Base-by-base conservation (phyloP, 2,113 vertebrate genomes). In the Saimiri boliviensis region DNA sequence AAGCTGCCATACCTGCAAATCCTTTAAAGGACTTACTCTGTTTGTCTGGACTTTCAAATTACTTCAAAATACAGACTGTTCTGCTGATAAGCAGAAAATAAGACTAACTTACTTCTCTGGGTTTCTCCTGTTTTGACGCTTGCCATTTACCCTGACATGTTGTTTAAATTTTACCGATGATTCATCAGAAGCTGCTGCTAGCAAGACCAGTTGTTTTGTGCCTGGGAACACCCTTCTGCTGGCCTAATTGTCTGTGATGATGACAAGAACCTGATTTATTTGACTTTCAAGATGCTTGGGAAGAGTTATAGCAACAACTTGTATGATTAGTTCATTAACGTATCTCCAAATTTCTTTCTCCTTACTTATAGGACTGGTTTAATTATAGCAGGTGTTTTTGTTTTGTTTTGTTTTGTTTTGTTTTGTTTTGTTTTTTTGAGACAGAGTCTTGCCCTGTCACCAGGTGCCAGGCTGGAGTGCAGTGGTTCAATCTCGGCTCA, bases 1-100 rank as follows among this genome's bases (percentile, higher is more conserved):
- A 97, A 98, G 86, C 94, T 90, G 86, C 97, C 98, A 97, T 96
- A 97, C 91, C 96, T 97, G 95, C 82, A 97, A 89, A 96, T 98
- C 96, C 93, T 92, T 97, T 92, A 96, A 98, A 96, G 95, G 96
- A 97, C 97, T 98, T 97, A 96, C 89, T 97, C 91, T 95, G 84
- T 97, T 91, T 97, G 95, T 58, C 71, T 95, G 90, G 98, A 97
- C 94, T 98, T 98, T 98, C 86, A 70, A 97, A 96, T 82, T 25
- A 86, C 95, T 97, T 98, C 95, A 97, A 97, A 98, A 95, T 97
- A 77, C 68, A 95, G 71, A n/a, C 83, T 97, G 96, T 86, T 98
- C 98, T 97, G 93, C 95, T 98, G 96, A 97, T 95, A 98, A 85
- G 94, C 85, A 97, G 92, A 88, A 98, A 96, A 95, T 7, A 71